These are phyloP conservation scores for Sebastiscus albofasciatus DNA, from an alignment of 2,797 vertebrate genomes.

Conservation along the genomic window DNA sequence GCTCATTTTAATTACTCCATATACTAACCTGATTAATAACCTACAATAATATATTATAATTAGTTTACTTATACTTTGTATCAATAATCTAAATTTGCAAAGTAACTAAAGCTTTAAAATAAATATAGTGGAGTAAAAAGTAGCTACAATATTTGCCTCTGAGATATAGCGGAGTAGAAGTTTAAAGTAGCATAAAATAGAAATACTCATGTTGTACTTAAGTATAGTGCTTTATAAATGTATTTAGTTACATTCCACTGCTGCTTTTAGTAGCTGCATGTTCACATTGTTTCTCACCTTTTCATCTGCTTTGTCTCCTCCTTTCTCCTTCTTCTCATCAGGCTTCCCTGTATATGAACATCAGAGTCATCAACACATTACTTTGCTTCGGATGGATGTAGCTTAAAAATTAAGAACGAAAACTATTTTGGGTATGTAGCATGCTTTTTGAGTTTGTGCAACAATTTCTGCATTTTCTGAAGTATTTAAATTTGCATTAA, in stretches of 20 bases:
- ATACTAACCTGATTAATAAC: not conserved
- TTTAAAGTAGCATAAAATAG: not conserved
- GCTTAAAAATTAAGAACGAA: not conserved
- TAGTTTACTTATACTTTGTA: not conserved
- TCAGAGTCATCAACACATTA: not conserved
- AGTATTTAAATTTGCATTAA: not conserved
- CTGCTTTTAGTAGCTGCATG: not conserved
- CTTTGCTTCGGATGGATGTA: not conserved
- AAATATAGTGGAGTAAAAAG: not conserved
- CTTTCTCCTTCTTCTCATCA: slow-evolving; percentile 93
- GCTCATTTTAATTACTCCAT: not conserved
- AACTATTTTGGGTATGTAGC: not conserved
- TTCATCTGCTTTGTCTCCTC: slow-evolving; percentile 88
- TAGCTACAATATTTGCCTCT: not conserved
- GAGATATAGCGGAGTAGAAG: not conserved
- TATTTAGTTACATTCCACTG: not conserved
- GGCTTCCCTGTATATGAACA: slow-evolving; percentile 82
- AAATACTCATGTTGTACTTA: not conserved
- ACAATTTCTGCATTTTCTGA: not conserved
- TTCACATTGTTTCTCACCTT: slow-evolving; percentile 81
- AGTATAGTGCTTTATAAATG: not conserved
- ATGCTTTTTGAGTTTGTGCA: not conserved
- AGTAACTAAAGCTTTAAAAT: not conserved
- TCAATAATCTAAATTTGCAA: not conserved
- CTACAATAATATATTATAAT: not conserved